Evolutionary conservation across 2,797 vertebrate species (phyloP), one percentile per base, ranked within the genome.

Genomic region (Dendrocincla tyrannina): DNA sequence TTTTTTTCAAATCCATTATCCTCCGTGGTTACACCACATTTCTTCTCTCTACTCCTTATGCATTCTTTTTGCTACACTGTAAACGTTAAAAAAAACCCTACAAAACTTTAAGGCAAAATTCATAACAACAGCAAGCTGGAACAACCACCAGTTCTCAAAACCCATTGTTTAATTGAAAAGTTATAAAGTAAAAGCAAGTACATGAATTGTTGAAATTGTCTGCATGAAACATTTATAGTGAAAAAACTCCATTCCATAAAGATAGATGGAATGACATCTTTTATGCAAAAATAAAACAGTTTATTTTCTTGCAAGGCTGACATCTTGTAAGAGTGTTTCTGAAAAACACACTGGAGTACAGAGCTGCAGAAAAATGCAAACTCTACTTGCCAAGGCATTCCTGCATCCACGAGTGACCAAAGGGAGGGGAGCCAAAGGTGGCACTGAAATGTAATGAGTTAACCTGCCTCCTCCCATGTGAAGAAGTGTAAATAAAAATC

Each of bases 401-500:
- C 82, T 92, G 47, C 44, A 67, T 85, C 92, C 85, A 75, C 50
- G 47, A 76, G 72, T 84, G 91, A 94, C 83, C 85, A 76, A 59
- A 60, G 78, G 82, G 68, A 96, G 95, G 50, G 46, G 72, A 95
- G 89, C 62, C 85, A 84, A 84, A 76, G 85, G 91, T 86, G 78
- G 82, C 75, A 55, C 67, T 32, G 67, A 88, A 60, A 86, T 67
- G 42, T 85, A 94, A 88, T 76, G 83, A 91, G 96, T 85, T 88
- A 96, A 92, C 88, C 86, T 89, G 84, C 68, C 83, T 80, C 66
- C 78, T 90, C 72, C 91, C 95, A 60, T 33, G 80, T 59, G 91
- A 70, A 85, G 93, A 96, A 96, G 63, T 75, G 85, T 96, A 97
- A 97, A 97, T 95, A 97, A 95, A 97, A 97, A 96, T 94, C 78